Percentiles rank a stretch among this genome's conserved stretches.
These are phyloP conservation scores for Epinephelus lanceolatus DNA, from an alignment of 2,113 vertebrate species.

Conservation along the genomic window DNA sequence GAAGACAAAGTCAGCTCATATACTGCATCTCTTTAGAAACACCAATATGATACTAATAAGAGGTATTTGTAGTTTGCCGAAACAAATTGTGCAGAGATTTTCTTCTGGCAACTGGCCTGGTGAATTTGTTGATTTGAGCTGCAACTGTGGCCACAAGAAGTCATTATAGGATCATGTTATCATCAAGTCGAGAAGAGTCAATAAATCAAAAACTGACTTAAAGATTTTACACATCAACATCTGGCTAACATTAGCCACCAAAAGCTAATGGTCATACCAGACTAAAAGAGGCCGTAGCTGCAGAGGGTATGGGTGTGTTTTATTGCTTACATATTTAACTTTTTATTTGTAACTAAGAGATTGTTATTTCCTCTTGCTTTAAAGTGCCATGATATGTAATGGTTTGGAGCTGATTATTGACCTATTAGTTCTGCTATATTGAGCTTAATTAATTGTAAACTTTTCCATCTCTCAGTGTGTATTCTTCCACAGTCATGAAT, in stretches of 20 bases:
- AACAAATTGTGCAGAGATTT: no score
- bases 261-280: background rate
- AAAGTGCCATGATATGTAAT: background rate
- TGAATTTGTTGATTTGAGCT: background rate
- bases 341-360: slow-evolving; percentile 4
- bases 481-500: slow-evolving; percentile 52
- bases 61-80: no score
- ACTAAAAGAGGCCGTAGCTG: background rate
- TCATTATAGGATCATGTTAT: background rate
- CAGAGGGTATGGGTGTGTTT: background rate
- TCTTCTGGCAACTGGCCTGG: no score
- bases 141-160: background rate
- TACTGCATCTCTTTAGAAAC: no score
- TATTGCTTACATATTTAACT: background rate
- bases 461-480: slow-evolving; percentile 33
- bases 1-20: no score
- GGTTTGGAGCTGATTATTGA: slow-evolving; percentile 7
- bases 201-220: background rate
- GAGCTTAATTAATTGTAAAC: background rate
- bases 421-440: background rate
- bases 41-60: no score
- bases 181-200: background rate
- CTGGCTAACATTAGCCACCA: background rate
- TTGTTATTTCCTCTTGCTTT: background rate
- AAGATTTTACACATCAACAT: background rate